phyloP scores from a whole-genome alignment of 2,113 vertebrate genomes.

The Colinus virginianus region DNA sequence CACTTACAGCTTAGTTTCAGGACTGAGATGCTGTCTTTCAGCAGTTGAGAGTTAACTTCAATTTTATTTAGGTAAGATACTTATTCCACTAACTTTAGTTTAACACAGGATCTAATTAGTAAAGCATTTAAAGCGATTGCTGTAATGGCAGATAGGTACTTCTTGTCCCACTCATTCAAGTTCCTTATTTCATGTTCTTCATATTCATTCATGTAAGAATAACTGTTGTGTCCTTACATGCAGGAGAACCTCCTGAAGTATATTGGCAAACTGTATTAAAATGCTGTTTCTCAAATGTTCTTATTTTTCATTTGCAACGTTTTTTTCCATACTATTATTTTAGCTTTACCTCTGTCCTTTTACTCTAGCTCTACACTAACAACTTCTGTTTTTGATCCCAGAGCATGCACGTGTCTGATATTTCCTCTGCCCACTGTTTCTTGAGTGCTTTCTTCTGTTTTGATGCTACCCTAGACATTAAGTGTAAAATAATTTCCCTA shows the following conservation, averaged over 20 bases:
- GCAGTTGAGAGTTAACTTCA: background rate
- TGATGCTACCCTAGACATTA: background rate
- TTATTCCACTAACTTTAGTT: background rate
- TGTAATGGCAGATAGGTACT: background rate
- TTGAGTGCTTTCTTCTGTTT: background rate
- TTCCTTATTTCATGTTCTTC: background rate
- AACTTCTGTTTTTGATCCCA: background rate
- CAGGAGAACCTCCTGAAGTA: background rate
- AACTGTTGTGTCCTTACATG: background rate
- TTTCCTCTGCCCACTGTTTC: background rate
- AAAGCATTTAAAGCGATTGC: background rate
- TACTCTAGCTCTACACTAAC: background rate
- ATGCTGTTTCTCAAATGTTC: fast-evolving
- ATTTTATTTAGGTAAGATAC: background rate
- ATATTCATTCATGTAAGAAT: fast-evolving
- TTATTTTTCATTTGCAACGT: background rate
- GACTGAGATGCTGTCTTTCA: background rate
- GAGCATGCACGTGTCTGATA: fast-evolving
- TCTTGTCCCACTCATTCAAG: background rate
- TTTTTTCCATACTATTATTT: background rate
- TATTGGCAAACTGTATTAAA: background rate
- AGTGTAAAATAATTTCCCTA: background rate
- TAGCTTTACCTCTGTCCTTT: background rate
- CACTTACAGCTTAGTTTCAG: background rate
- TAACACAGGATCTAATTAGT: background rate